phyloP scores from a whole-genome alignment of 2,113 vertebrate species.

The Sisor rabdophorus region DNA sequence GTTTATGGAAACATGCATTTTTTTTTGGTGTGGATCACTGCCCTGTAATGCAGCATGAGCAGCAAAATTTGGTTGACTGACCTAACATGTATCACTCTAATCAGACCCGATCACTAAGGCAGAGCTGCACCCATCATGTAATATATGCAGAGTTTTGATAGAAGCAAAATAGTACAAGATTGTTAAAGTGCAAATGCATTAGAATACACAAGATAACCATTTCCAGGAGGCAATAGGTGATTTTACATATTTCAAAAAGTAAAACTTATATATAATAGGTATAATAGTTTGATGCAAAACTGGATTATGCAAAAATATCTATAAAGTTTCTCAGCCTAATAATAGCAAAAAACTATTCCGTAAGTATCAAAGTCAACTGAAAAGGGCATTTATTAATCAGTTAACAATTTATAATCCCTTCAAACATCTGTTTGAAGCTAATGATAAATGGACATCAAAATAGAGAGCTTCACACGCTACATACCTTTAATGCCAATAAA shows the following conservation, averaged over 20 bases:
- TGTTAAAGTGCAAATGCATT: neutral
- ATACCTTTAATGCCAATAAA: neutral
- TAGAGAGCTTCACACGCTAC: neutral
- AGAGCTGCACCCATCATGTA: no score
- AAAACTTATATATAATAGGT: neutral
- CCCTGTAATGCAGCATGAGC: no score
- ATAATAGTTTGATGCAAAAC: neutral
- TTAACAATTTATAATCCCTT: neutral
- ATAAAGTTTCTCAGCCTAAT: no score
- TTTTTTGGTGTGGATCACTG: no score
- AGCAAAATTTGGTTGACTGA: neutral
- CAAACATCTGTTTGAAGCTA: neutral
- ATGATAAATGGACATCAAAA: constrained; percentile 34
- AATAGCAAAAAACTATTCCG: neutral
- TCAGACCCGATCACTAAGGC: no score
- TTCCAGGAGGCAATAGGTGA: neutral
- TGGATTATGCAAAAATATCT: neutral
- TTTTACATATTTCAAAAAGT: neutral
- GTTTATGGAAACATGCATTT: no score
- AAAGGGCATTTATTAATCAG: neutral
- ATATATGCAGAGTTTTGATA: no score
- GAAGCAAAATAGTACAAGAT: no score
- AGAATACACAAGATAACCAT: neutral
- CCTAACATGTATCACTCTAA: neutral
- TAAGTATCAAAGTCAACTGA: neutral